Percentiles rank a stretch among this genome's conserved stretches.
Conservation (phyloP, 2,113 vertebrate genomes). For the Gasterosteus aculeatus region DNA sequence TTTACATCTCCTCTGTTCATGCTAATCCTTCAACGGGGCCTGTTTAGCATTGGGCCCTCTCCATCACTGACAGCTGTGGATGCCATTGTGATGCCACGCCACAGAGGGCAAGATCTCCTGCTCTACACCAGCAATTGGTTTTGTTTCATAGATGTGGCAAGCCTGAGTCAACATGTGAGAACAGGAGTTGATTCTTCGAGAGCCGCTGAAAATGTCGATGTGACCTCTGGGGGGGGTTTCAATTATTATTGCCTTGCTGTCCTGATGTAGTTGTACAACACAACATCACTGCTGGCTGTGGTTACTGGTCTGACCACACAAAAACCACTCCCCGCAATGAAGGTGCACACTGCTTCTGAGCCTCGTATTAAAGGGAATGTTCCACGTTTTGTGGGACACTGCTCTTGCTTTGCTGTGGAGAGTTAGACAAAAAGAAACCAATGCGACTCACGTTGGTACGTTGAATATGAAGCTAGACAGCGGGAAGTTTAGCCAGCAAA, state of each 20-base stretch:
- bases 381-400: not conserved
- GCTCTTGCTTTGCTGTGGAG: not conserved
- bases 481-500: not conserved
- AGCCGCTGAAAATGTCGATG: not conserved
- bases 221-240: not conserved
- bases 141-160: not conserved
- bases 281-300: not conserved
- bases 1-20: slow-evolving; percentile 13
- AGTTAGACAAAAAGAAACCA: not conserved
- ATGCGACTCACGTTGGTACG: not conserved
- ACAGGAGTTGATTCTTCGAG: not conserved
- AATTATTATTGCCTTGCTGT: not conserved
- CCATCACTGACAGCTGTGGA: slow-evolving; percentile 51
- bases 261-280: not conserved
- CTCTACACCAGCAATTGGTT: not conserved
- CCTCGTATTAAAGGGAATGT: not conserved
- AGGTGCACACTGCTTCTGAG: not conserved
- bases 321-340: not conserved
- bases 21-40: slow-evolving; percentile 28
- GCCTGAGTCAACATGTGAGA: not conserved
- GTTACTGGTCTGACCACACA: not conserved
- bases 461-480: not conserved
- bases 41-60: slow-evolving; percentile 37
- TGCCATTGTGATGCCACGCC: slow-evolving; percentile 1
- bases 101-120: not conserved